Base-by-base conservation (phyloP, 2,113 vertebrate species). In the Coracopsis vasa region DNA sequence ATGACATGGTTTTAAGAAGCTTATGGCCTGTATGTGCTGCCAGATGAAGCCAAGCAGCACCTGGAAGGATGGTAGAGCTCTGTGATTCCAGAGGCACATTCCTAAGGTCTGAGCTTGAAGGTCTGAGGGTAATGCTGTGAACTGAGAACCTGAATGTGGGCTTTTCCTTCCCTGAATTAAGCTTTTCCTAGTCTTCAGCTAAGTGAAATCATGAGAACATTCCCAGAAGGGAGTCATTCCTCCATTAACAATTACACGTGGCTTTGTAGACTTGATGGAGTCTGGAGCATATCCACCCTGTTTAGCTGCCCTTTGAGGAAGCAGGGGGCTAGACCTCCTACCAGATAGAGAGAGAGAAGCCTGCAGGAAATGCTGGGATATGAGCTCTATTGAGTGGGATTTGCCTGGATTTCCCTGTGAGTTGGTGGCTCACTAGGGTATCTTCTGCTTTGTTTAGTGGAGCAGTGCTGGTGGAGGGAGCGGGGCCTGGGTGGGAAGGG, bases 401-500 rank as follows among this genome's bases (percentile, higher is more conserved):
- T 86, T 84, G 60, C 18, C 31, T 83, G 86, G 56, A 61, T 92
- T 86, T 84, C 73, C 41, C 47, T 42, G n/a, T 14, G 53, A 90
- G 67, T 70, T 75, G 70, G 85, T 78, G 69, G 82, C 88, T 96
- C 0, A 0, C 50, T 75, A 31, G 66, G n/a, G 51, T 58, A 21
- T 66, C 72, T 53, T 65, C 72, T 96, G 90, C 86, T 89, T 71
- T 54, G 69, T 73, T 61, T 15, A 67, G 90, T 86, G 69, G 69
- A 80, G n/a, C 10, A 27, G 88, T 73, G 80, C 90, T 93, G 86
- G 86, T 75, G 79, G 91, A 80, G 91, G 86, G 86, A 84, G 45
- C 7, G 77, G 90, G 94, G 86, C 67, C 53, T 56, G 92, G 95
- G 96, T 91, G 94, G 94, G 95, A 82, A 81, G 65, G 94, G 94